Base-by-base conservation (phyloP, 2,797 vertebrate genomes). In the Chelon auratus region DNA sequence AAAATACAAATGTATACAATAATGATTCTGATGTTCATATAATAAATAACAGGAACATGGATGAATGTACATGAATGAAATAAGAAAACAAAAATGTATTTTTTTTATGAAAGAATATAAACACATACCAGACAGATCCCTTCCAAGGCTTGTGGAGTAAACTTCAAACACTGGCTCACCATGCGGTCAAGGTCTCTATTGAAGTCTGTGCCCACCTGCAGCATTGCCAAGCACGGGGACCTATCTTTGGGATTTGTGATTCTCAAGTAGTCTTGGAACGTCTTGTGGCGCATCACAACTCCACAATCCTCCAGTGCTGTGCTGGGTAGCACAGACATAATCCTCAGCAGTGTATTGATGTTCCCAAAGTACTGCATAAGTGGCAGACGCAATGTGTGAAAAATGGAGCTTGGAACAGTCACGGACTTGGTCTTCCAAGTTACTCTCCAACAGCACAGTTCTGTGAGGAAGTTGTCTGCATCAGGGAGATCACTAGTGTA, bases 341-440 rank as follows among this genome's bases (percentile, higher is more conserved):
- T 94, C 83, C 93, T 91, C 61, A 95, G 91, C 73, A 95, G 81
- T 0, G 89, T 81, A 5, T 95, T 95, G 80, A 95, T 95, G 91
- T 95, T 95, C 17, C 91, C 92, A 24, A 95, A 95, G 89, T 94
- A 95, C 78, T 95, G 94, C 94, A 95, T 95, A 68, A 95, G 87
- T 0, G 95, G 95, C 47, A 95, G 84, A 6, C 95, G 94, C 14
- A 95, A 48, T 0, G 95, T 95, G 72, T 95, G 93, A 68, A 95
- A 95, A 51, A 95, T 95, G 26, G 94, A 93, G 81, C 88, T 87
- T 0, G 95, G 95, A 58, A 95, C 92, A 1, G 92, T 94, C 24
- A 95, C 87, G 0, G 93, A 93, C 86, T 95, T 95, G 13, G 95
- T 95, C 78, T 95, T 95, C 95, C 95, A 95, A 1, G 95, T 95